These are phyloP conservation scores for Dendrocopos noguchii DNA, from an alignment of 2,113 vertebrate species.

Conservation along the genomic window DNA sequence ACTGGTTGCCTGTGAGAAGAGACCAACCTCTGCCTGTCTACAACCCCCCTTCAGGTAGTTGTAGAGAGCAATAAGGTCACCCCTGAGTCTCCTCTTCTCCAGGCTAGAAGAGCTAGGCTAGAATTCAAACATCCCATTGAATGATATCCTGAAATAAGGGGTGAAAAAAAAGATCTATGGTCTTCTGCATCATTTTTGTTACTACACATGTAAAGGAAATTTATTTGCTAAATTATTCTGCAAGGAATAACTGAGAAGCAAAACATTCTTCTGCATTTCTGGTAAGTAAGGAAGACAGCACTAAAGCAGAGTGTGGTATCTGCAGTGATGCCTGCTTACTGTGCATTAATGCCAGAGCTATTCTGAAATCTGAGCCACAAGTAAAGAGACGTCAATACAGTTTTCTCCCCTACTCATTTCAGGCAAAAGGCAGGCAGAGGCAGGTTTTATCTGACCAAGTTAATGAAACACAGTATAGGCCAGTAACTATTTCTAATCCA, in stretches of 20 bases:
- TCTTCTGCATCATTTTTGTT: background rate
- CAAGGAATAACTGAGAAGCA: background rate
- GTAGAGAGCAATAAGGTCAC: too few relatives aligned
- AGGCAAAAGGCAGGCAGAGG: background rate
- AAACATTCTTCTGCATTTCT: background rate
- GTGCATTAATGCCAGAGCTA: background rate
- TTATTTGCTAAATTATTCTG: conserved; percentile 43
- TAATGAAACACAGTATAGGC: background rate
- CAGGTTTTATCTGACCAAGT: background rate
- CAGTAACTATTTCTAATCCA: background rate
- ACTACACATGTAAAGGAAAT: conserved; percentile 10
- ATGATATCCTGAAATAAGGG: background rate
- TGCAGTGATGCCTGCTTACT: background rate
- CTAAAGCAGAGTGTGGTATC: background rate
- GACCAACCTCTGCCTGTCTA: too few relatives aligned
- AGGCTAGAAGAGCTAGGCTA: too few relatives aligned
- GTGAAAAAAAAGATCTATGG: fast-evolving
- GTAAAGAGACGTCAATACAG: background rate
- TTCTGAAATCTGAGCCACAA: conserved; percentile 25
- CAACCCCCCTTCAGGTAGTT: too few relatives aligned
- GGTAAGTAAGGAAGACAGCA: background rate
- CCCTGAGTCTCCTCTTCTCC: too few relatives aligned
- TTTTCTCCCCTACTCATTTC: background rate
- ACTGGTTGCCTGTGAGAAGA: too few relatives aligned
- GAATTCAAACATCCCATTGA: background rate